Evolutionary conservation across 2,797 vertebrate genomes (phyloP).

Genomic region (Gouania willdenowi): DNA sequence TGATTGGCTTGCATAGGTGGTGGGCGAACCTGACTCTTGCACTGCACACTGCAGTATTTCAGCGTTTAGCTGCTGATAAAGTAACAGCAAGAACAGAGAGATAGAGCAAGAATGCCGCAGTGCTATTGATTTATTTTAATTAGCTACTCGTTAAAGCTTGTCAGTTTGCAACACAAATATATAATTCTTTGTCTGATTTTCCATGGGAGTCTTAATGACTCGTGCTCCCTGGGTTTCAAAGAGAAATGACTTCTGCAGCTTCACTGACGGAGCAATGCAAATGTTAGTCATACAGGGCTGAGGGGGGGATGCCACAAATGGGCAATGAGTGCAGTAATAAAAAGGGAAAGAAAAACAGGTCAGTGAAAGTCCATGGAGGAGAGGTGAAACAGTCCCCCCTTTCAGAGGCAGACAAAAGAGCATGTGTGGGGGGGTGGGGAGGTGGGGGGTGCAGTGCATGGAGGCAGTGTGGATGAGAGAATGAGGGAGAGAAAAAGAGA

Average conservation of each 20-base stretch:
- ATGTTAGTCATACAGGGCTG: slow-evolving; percentile 55
- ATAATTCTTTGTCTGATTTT: slow-evolving; percentile 79
- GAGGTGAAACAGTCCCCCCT: slow-evolving; percentile 69
- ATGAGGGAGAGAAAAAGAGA: slow-evolving; percentile 34
- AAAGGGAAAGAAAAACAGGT: slow-evolving; percentile 72
- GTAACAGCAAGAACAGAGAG: slow-evolving; percentile 34
- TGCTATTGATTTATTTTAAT: slow-evolving; percentile 84
- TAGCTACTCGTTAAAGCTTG: slow-evolving; percentile 79
- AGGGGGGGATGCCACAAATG: slow-evolving; percentile 53
- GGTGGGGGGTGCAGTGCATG: slow-evolving; percentile 26
- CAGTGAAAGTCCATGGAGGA: slow-evolving; percentile 70
- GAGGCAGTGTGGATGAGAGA: slow-evolving; percentile 42
- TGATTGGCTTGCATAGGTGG: slow-evolving; percentile 4
- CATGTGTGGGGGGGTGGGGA: slow-evolving; percentile 31
- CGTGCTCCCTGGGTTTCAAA: slow-evolving; percentile 47
- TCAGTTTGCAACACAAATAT: slow-evolving; percentile 80
- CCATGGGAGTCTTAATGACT: slow-evolving; percentile 69
- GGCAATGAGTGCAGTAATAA: slow-evolving; percentile 67
- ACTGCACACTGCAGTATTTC: slow-evolving; percentile 41
- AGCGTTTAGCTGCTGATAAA: slow-evolving; percentile 46
- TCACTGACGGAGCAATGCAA: slow-evolving; percentile 55
- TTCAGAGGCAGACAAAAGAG: slow-evolving; percentile 65
- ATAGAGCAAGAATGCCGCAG: slow-evolving; percentile 68
- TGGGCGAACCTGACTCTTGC: slow-evolving; percentile 16
- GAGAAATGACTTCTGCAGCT: slow-evolving; percentile 55